Evolutionary conservation across 2,888 invertebrate genomes (phyloP), one percentile per base, ranked within the genome.

Genomic region (Trichogramma evanescens): DNA sequence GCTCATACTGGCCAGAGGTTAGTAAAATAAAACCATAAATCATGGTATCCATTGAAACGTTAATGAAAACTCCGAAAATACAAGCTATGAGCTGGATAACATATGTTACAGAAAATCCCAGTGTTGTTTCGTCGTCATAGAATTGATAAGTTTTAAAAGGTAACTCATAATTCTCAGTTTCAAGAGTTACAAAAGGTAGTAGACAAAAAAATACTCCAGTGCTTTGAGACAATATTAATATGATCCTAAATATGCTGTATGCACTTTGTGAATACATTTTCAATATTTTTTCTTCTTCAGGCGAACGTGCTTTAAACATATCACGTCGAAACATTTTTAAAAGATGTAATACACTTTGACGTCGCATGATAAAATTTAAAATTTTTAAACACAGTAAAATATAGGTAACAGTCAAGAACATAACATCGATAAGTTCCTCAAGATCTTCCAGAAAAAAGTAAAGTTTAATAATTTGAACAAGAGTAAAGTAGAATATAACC

Each of bases 1-100:
- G 13, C 10, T 63, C 59, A 7, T 56, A 63, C 10, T 63, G 63
- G 3, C 51, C 45, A 6, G 56, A 56, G 7, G 52, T 13, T 7
- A 63, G 45, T 6, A 59, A 48, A 41, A 63, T 61, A 40, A 63
- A 59, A 9, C 63, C 59, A n/a, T 61, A 61, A 10, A 55, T 53
- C 54, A 63, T 57, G n/a, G 61, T 57, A 6, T 63, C 61, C 43
- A 61, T 49, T 5, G 61, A 51, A 5, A 63, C 52, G 26, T 63
- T 61, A 3, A 63, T 50, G 5, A 56, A 56, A 9, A 61, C 48
- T 4, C 51, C 59, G 26, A 45, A 59, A n/a, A 61, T 50, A 4
- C 10, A 2, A n/a, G 54, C 56, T 2, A 50, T 9, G 7, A 56
- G 44, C 44, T 63, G 63, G 4, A 63, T 43, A 0, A 26, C 9